Conservation (phyloP, 2,888 invertebrate species). For the Tiphia femorata region DNA sequence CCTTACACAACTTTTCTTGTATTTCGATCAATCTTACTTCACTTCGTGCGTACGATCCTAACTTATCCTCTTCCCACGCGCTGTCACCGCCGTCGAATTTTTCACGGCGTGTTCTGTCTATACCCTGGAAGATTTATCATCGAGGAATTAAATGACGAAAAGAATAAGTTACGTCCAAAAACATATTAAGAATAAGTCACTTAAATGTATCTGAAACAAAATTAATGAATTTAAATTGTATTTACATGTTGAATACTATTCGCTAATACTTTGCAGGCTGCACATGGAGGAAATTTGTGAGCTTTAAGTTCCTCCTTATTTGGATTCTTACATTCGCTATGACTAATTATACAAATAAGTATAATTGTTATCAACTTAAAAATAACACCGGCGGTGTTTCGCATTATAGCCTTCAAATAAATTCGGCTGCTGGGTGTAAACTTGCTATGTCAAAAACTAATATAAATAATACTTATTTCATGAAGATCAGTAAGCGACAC, state of each 20-base stretch:
- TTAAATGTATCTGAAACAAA: conserved; percentile 3
- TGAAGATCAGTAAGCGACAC: too few species aligned
- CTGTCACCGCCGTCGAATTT: conserved; percentile 95
- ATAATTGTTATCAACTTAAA: conserved; percentile 32
- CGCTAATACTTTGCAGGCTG: conserved; percentile 80
- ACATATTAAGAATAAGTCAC: background rate
- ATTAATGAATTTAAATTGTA: conserved; percentile 18
- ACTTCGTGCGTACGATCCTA: conserved; percentile 85
- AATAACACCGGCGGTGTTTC: conserved; percentile 14
- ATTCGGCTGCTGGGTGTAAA: too few species aligned
- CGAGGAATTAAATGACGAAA: conserved; percentile 29
- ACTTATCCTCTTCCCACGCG: conserved; percentile 92
- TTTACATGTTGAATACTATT: conserved; percentile 79
- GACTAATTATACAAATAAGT: conserved; percentile 23
- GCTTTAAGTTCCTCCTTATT: conserved; percentile 62
- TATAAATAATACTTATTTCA: too few species aligned
- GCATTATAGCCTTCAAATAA: conserved; percentile 39
- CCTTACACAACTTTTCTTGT: conserved; percentile 87
- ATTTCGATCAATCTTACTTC: conserved; percentile 93
- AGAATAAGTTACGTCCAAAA: background rate
- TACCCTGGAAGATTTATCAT: too few species aligned
- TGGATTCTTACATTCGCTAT: conserved; percentile 25
- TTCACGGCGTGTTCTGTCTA: conserved; percentile 85
- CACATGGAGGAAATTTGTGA: conserved; percentile 80
- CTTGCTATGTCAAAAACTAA: too few species aligned